phyloP scores from a whole-genome alignment of 2,113 vertebrate species.

The Panurus biarmicus region DNA sequence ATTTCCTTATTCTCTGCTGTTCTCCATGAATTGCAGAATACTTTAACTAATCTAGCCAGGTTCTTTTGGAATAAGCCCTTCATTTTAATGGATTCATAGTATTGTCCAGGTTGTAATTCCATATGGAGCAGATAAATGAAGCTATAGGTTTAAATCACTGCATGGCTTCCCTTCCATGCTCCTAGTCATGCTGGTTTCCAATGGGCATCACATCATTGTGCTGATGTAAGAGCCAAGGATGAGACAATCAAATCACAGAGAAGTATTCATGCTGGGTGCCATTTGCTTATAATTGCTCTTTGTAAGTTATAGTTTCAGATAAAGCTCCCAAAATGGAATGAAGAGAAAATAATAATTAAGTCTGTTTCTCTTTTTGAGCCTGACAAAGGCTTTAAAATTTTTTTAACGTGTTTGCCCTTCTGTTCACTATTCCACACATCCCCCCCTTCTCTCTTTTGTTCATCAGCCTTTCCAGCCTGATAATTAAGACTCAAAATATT shows the following conservation, averaged over 20 bases:
- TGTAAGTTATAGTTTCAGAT: constrained; percentile 73
- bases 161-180: constrained; percentile 21
- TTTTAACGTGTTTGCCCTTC: neutral
- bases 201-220: constrained; percentile 61
- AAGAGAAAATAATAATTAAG: constrained; percentile 67
- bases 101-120: constrained; percentile 60
- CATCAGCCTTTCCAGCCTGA: constrained; percentile 25
- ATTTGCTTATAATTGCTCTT: constrained; percentile 74
- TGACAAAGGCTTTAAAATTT: constrained; percentile 53
- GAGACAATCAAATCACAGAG: constrained; percentile 66
- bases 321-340: constrained; percentile 68
- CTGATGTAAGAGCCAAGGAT: constrained; percentile 64
- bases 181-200: constrained; percentile 56
- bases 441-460: constrained; percentile 48
- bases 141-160: constrained; percentile 67
- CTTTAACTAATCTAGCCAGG: constrained; percentile 59
- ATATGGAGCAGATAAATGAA: constrained; percentile 46
- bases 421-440: neutral
- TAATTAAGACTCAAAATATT: constrained; percentile 57
- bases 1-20: constrained; percentile 57
- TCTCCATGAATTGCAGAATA: constrained; percentile 57
- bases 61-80: constrained; percentile 47
- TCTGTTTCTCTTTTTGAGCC: constrained; percentile 60
- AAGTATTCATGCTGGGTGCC: constrained; percentile 68
- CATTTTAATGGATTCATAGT: constrained; percentile 57